These are phyloP conservation scores for Synaphobranchus kaupii DNA, from an alignment of 2,797 vertebrate species.

Conservation along the genomic window DNA sequence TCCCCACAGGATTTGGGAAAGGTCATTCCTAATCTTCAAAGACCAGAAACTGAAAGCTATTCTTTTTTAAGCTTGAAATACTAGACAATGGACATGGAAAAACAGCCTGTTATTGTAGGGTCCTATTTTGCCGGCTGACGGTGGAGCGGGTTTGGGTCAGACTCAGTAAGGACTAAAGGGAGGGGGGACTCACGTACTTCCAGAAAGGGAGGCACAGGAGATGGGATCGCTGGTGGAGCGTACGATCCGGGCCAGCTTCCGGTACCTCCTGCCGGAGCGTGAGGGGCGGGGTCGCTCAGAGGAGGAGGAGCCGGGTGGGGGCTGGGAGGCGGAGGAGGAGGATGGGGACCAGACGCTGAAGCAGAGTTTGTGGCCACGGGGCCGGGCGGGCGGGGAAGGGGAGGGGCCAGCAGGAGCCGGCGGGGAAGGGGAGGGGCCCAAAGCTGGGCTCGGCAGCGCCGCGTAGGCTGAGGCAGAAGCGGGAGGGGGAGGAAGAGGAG, in stretches of 20 bases:
- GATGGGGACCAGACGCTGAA: slow-evolving; percentile 78
- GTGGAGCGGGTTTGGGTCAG: background rate
- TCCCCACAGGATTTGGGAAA: background rate
- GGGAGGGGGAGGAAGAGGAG: slow-evolving; percentile 62
- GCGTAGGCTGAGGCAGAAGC: slow-evolving; percentile 64
- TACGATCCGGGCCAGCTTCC: slow-evolving; percentile 79
- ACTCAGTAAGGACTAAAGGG: background rate
- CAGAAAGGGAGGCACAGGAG: slow-evolving; percentile 73
- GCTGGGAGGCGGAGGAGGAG: slow-evolving; percentile 61
- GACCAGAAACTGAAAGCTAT: background rate
- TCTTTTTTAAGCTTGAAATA: background rate
- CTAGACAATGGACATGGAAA: too few species aligned
- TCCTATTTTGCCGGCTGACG: background rate
- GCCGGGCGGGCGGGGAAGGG: slow-evolving; percentile 63
- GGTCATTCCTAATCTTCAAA: background rate
- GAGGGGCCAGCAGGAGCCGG: slow-evolving; percentile 59
- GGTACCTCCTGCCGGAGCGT: slow-evolving; percentile 60
- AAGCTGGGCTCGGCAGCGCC: slow-evolving; percentile 54
- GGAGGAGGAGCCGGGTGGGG: slow-evolving; percentile 62
- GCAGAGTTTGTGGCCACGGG: slow-evolving; percentile 76
- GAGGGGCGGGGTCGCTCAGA: slow-evolving; percentile 60
- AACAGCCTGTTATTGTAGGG: background rate
- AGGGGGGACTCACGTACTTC: slow-evolving; percentile 71
- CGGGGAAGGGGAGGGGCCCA: slow-evolving; percentile 60
- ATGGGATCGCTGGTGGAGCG: slow-evolving; percentile 93